Evolutionary conservation across 1,140 invertebrate species (phyloP), one percentile per base, ranked within the genome.

Genomic region (Trichomalopsis sarcophagae): DNA sequence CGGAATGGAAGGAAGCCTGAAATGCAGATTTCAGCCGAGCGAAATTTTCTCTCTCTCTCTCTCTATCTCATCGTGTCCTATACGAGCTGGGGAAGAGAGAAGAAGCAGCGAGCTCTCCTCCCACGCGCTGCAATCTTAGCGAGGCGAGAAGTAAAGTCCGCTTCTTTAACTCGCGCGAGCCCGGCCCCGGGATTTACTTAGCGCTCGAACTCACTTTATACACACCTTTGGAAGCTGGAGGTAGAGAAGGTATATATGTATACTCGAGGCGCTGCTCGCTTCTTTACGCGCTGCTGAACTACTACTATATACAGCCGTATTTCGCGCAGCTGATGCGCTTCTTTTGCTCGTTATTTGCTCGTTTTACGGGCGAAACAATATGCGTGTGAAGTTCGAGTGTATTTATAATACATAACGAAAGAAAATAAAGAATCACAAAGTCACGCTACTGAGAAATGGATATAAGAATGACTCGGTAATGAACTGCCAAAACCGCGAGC

Each of bases 1-100:
- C 86, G 75, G 87, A 88, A 89, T 89, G 88, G 88, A 91, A 71
- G 88, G 89, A 90, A 92, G 90, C 80, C 89, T 92, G 90, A 92
- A 93, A 93, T 93, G 92, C 91, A 93, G 92, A 93, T 93, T 93
- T 91, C 88, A 83, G 23, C 68, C 23, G 68, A 27, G 23, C 23
- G 14, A 71, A 71, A 71, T 71, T 88, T 88, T 87, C 87, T 84
- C 87, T 81, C 85, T 84, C 86, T 84, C 62, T 89, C 85, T 89
- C 87, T 87, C 88, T 84, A 86, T 84, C 87, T 86, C 68, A 33
- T 71, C 87, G 79, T 88, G 87, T 84, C 84, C 88, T 85, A 66
- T 23, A 11, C 62, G 27, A 36, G 5, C 9, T 1, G 7, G 75
- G 55, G 55, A 62, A 62, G 17, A 62, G 55, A 62, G 55, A 62